Conservation (phyloP, 2,113 vertebrate genomes). For the Hipposideros armiger region DNA sequence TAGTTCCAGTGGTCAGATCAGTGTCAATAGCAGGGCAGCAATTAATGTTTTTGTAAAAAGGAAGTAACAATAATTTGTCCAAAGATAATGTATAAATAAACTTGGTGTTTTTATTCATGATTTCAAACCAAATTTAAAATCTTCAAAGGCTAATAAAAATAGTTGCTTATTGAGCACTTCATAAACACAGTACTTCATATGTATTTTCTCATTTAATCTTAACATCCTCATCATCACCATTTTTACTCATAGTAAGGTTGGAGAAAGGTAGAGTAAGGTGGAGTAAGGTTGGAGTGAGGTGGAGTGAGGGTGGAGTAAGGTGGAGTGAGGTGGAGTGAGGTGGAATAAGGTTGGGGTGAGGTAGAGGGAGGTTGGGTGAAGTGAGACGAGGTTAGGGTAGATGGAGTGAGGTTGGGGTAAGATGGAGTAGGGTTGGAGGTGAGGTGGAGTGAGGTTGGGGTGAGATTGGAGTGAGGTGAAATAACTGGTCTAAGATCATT, state of each 20-base stretch:
- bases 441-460: background rate
- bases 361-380: background rate
- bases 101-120: background rate
- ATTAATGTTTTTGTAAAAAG: background rate
- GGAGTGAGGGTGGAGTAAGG: too few relatives aligned
- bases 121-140: constrained; percentile 28
- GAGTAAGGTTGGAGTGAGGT: too few relatives aligned
- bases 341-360: background rate
- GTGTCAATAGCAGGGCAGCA: background rate
- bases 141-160: constrained; percentile 9
- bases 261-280: too few relatives aligned
- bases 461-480: background rate
- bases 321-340: too few relatives aligned
- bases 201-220: too few relatives aligned
- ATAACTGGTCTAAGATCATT: background rate
- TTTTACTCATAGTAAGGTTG: background rate
- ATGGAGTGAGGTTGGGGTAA: background rate
- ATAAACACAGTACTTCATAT: background rate
- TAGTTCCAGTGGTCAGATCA: background rate
- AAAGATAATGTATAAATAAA: background rate
- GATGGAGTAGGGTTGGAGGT: background rate
- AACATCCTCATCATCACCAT: too few relatives aligned
- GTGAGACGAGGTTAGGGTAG: background rate
- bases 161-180: background rate
- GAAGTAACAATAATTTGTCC: background rate